Evolutionary conservation across 2,888 invertebrate species (phyloP).

Genomic region (Eristalis arbustorum): DNA sequence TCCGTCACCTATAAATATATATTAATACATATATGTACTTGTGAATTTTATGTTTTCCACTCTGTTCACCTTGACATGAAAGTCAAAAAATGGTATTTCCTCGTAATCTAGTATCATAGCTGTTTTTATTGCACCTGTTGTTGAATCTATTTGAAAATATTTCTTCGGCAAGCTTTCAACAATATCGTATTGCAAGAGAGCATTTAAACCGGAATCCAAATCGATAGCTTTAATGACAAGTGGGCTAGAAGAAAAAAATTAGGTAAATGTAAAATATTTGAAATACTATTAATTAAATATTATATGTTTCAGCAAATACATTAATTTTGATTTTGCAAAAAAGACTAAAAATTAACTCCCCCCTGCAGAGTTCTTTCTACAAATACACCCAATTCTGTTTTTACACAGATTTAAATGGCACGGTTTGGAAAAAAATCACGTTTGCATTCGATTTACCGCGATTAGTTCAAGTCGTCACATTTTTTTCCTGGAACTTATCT

Average conservation of each 20-base stretch:
- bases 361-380: too few species aligned
- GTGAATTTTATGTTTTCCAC: not conserved
- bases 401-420: too few species aligned
- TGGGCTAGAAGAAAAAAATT: slow-evolving; percentile 82
- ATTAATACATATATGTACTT: not conserved
- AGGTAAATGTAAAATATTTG: too few species aligned
- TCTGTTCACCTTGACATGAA: slow-evolving; percentile 87
- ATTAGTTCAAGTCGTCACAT: too few species aligned
- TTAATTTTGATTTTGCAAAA: too few species aligned
- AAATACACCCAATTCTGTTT: too few species aligned
- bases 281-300: too few species aligned
- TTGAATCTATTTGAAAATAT: slow-evolving; percentile 92
- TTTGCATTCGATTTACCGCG: too few species aligned
- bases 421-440: too few species aligned
- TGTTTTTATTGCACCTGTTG: slow-evolving; percentile 92
- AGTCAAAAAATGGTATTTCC: slow-evolving; percentile 84
- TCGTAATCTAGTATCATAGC: slow-evolving; percentile 91
- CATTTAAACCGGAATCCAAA: slow-evolving; percentile 92
- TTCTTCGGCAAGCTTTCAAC: slow-evolving; percentile 88
- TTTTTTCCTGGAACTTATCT: too few species aligned
- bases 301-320: too few species aligned
- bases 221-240: slow-evolving; percentile 92
- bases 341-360: too few species aligned
- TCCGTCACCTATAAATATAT: slow-evolving; percentile 84
- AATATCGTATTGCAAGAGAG: slow-evolving; percentile 91